Evolutionary conservation across 2,888 invertebrate genomes (phyloP).

Genomic region (Spodoptera littoralis): DNA sequence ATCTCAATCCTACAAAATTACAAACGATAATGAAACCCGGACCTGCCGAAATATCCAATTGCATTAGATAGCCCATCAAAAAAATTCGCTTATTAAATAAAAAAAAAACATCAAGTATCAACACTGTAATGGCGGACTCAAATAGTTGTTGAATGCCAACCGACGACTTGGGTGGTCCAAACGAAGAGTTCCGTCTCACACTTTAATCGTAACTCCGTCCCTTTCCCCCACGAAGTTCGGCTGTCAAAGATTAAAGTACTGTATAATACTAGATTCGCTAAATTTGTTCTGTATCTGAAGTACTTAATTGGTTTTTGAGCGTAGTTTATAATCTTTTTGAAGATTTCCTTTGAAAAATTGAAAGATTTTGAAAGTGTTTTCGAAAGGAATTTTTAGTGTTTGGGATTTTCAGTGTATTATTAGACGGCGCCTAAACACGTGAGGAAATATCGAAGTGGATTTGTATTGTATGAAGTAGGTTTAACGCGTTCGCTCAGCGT

Average conservation of each 20-base stretch:
- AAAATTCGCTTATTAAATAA: conserved; percentile 49
- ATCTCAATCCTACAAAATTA: not conserved
- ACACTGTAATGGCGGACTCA: conserved; percentile 69
- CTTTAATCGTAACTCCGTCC: conserved; percentile 38
- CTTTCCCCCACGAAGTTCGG: conserved; percentile 55
- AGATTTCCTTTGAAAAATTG: conserved; percentile 9
- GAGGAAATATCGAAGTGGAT: no score
- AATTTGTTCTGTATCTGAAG: conserved; percentile 52
- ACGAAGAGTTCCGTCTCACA: conserved; percentile 51
- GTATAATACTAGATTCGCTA: conserved; percentile 52
- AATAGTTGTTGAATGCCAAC: conserved; percentile 76
- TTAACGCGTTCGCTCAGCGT: no score
- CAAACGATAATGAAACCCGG: conserved; percentile 40
- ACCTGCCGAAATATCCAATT: conserved; percentile 34
- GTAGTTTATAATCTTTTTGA: conserved; percentile 34
- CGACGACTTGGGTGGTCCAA: conserved; percentile 84
- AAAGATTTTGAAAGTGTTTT: no score
- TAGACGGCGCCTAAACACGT: no score
- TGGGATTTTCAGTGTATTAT: no score
- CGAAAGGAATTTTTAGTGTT: no score
- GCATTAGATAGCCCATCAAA: conserved; percentile 44
- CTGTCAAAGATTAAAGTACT: conserved; percentile 74
- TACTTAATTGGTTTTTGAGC: conserved; percentile 29
- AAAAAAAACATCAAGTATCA: conserved; percentile 70
- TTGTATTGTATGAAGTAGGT: no score